Evolutionary conservation across 2,888 invertebrate species (phyloP).

Genomic region (Melangyna quadrimaculata): DNA sequence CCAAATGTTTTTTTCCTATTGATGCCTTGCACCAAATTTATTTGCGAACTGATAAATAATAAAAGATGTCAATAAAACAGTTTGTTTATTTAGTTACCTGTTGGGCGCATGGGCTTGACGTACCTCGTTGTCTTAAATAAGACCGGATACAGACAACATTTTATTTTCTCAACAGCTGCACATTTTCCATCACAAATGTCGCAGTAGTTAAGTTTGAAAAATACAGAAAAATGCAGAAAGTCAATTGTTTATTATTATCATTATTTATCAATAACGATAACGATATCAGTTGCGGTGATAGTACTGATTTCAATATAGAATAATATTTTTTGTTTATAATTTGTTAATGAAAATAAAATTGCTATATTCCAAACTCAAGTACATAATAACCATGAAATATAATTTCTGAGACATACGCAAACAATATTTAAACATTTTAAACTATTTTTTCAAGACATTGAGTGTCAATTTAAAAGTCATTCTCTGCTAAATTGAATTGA

Average conservation of each 20-base stretch:
- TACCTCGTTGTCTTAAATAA: not conserved
- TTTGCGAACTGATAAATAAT: not conserved
- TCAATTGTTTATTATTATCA: not conserved
- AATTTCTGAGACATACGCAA: not conserved
- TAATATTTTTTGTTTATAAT: not conserved
- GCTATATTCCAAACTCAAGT: not conserved
- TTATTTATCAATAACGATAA: not conserved
- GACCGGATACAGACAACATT: not conserved
- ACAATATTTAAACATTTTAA: not conserved
- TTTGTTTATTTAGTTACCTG: not conserved
- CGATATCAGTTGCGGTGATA: not conserved
- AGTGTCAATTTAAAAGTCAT: slow-evolving; percentile 35
- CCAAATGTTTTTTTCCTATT: not conserved
- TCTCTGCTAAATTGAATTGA: not conserved
- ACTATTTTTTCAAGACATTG: slow-evolving; percentile 34
- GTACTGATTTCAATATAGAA: not conserved
- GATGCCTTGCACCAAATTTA: not conserved
- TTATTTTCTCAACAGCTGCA: slow-evolving; percentile 1
- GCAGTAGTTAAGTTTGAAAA: not conserved
- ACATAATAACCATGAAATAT: slow-evolving; percentile 14
- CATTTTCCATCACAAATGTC: not conserved
- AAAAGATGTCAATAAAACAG: not conserved
- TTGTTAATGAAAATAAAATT: not conserved
- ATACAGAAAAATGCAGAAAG: not conserved
- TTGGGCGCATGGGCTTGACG: not conserved